phyloP scores from a whole-genome alignment of 2,888 invertebrate species.

The Lampropteryx suffumata region DNA sequence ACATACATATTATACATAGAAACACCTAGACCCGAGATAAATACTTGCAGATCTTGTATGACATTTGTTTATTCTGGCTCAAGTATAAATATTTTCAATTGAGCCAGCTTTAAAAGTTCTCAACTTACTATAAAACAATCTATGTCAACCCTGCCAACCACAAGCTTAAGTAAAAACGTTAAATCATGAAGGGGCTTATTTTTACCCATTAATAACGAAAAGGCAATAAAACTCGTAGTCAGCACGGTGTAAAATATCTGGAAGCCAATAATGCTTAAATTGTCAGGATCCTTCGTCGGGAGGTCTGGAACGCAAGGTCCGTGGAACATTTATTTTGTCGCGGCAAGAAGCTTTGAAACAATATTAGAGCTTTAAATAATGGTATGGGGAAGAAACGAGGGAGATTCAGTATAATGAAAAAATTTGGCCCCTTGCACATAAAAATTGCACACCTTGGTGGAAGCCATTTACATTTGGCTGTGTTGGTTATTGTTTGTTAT shows the following conservation, averaged over 20 bases:
- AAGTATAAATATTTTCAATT: too few species aligned
- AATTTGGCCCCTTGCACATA: constrained; percentile 46
- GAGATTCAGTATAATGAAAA: constrained; percentile 63
- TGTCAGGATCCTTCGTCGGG: constrained; percentile 36
- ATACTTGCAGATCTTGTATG: too few species aligned
- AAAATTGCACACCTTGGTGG: constrained; percentile 48
- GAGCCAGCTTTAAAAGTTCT: background rate
- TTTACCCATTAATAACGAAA: constrained; percentile 51
- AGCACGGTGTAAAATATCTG: constrained; percentile 54
- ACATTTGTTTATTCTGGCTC: too few species aligned
- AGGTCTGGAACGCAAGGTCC: constrained; percentile 41
- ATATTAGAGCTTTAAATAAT: constrained; percentile 68
- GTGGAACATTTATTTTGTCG: constrained; percentile 65
- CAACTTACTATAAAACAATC: constrained; percentile 5
- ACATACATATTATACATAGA: too few species aligned
- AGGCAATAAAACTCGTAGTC: constrained; percentile 42
- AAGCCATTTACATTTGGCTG: too few species aligned
- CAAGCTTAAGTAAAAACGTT: constrained; percentile 20
- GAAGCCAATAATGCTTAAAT: constrained; percentile 65
- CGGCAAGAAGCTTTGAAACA: constrained; percentile 60
- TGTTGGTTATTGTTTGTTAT: too few species aligned
- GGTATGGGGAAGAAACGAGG: constrained; percentile 49
- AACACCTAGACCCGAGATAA: too few species aligned
- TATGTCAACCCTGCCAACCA: constrained; percentile 8
- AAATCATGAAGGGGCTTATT: constrained; percentile 27